Evolutionary conservation across 1,140 invertebrate genomes (phyloP).

Genomic region (Triops longicaudatus): DNA sequence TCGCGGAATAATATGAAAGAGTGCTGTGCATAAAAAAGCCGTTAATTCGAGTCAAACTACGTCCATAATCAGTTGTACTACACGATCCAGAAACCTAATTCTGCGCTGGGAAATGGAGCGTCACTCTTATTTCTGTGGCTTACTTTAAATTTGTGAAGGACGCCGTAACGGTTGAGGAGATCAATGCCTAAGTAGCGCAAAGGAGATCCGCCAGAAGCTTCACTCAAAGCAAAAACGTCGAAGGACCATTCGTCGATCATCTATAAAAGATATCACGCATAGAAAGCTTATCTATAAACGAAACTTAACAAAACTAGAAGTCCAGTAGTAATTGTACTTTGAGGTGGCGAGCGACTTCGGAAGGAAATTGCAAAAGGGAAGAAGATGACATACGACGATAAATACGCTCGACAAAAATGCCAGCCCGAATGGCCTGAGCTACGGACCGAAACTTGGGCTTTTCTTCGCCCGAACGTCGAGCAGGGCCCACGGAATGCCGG

Average conservation of each 20-base stretch:
- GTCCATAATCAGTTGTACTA: too few species aligned
- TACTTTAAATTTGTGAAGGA: constrained; percentile 91
- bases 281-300: constrained; percentile 21
- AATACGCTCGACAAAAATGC: constrained; percentile 94
- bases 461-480: constrained; percentile 60
- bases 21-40: too few species aligned
- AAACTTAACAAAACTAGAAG: neutral
- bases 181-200: constrained; percentile 90
- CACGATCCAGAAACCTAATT: too few species aligned
- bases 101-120: neutral
- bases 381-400: constrained; percentile 80
- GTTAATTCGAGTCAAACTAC: too few species aligned
- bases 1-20: neutral
- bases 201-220: constrained; percentile 70
- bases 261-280: constrained; percentile 42
- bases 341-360: constrained; percentile 73
- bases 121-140: constrained; percentile 24
- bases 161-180: constrained; percentile 87
- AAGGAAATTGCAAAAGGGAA: constrained; percentile 78
- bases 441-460: constrained; percentile 86
- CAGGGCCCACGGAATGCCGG: constrained; percentile 60
- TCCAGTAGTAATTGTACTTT: constrained; percentile 56
- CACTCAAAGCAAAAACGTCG: constrained; percentile 82
- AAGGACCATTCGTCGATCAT: constrained; percentile 91
- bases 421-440: constrained; percentile 93